Percentiles rank a stretch among this genome's conserved stretches.
Conservation (phyloP, 2,113 vertebrate species). For the Scolopax mira region DNA sequence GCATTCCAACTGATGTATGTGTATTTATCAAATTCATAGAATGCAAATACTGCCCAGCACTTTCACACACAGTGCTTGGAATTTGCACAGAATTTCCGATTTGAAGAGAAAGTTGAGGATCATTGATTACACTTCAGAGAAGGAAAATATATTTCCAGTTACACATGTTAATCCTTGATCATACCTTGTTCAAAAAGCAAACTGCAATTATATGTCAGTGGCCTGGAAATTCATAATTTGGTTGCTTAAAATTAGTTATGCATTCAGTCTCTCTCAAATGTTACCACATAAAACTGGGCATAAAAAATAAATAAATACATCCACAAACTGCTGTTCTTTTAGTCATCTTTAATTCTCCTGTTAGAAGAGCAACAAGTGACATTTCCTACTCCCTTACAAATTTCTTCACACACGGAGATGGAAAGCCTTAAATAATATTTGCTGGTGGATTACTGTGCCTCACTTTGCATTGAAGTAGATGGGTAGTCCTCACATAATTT, state of each 20-base stretch:
- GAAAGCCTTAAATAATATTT: neutral
- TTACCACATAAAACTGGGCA: neutral
- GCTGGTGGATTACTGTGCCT: neutral
- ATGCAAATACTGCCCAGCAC: slow-evolving; percentile 55
- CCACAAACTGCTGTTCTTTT: neutral
- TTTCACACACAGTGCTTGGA: neutral
- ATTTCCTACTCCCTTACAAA: neutral
- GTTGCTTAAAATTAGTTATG: neutral
- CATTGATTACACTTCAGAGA: neutral
- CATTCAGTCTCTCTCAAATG: neutral
- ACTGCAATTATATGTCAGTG: neutral
- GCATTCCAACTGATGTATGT: slow-evolving; percentile 39
- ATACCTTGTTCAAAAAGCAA: neutral
- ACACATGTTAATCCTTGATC: neutral
- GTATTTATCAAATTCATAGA: slow-evolving; percentile 48
- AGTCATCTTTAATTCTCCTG: neutral
- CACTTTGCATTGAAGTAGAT: neutral
- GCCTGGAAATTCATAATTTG: slow-evolving; percentile 14
- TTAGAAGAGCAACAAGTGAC: neutral
- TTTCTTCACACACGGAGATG: neutral
- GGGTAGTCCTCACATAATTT: neutral
- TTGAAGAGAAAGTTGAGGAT: neutral
- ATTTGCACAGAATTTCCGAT: neutral
- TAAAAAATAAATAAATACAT: neutral
- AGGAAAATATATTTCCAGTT: neutral